phyloP scores from a whole-genome alignment of 2,888 invertebrate species.

The Mantis religiosa region DNA sequence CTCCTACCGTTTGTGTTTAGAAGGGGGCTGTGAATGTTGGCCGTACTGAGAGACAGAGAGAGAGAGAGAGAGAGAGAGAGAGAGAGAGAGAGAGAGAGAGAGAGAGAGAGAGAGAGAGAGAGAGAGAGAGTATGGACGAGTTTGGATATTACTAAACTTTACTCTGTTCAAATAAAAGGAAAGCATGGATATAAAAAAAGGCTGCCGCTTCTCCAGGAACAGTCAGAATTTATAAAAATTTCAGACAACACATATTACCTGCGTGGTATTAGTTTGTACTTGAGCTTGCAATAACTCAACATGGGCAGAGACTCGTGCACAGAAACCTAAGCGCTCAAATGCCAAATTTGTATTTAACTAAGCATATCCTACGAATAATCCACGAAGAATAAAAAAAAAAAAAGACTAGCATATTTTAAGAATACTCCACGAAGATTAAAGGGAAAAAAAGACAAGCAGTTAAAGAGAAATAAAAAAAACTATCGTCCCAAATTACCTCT shows the following conservation, averaged over 20 bases:
- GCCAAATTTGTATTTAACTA: no score
- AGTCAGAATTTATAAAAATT: neutral
- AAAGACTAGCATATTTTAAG: no score
- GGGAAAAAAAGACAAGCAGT: no score
- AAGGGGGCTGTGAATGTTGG: neutral
- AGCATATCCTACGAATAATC: no score
- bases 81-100: neutral
- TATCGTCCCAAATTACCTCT: no score
- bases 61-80: neutral
- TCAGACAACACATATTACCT: neutral
- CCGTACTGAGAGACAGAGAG: neutral
- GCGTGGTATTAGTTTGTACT: no score
- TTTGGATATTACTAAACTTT: slow-evolving; percentile 16
- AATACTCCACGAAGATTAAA: no score
- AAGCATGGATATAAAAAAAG: neutral
- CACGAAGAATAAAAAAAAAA: no score
- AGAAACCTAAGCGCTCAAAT: no score
- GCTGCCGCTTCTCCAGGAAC: neutral
- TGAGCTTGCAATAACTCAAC: no score
- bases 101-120: neutral
- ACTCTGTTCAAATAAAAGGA: neutral
- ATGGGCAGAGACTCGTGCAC: no score
- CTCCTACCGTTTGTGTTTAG: neutral
- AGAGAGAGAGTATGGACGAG: neutral
- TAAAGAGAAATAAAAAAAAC: no score